These are phyloP conservation scores for Cydia fagiglandana DNA, from an alignment of 1,140 invertebrate genomes.

Conservation along the genomic window DNA sequence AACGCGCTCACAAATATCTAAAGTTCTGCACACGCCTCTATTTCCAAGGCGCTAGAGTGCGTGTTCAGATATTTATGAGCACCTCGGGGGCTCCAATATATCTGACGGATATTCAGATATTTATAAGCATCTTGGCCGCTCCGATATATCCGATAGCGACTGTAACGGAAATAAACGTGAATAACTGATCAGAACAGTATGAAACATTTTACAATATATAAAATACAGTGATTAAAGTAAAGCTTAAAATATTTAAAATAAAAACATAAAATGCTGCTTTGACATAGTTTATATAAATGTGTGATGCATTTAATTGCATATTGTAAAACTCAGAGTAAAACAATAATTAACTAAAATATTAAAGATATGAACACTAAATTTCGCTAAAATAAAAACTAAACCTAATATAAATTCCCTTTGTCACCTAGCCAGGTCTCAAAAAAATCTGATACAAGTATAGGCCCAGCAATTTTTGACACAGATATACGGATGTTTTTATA, in stretches of 20 bases:
- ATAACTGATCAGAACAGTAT: neutral
- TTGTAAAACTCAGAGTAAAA: neutral
- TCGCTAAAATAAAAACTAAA: neutral
- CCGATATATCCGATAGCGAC: neutral
- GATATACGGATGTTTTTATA: too few relatives aligned
- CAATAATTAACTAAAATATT: conserved; percentile 1
- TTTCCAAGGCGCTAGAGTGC: too few relatives aligned
- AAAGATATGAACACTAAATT: neutral
- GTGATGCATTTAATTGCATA: conserved; percentile 2
- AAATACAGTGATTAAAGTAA: neutral
- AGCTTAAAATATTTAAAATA: neutral
- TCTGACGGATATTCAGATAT: too few relatives aligned
- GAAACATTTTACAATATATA: neutral
- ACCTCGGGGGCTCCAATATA: too few relatives aligned
- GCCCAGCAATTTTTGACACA: neutral
- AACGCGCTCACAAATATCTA: too few relatives aligned
- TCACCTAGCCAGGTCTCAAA: neutral
- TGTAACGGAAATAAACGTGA: neutral
- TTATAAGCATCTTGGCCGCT: neutral
- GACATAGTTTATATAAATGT: neutral
- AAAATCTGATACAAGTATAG: neutral
- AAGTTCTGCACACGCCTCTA: too few relatives aligned
- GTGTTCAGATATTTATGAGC: too few relatives aligned
- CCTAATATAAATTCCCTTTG: neutral
- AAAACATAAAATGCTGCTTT: conserved; percentile 2